Evolutionary conservation across 2,797 vertebrate genomes (phyloP).

Genomic region (Triplophysa bombifrons): DNA sequence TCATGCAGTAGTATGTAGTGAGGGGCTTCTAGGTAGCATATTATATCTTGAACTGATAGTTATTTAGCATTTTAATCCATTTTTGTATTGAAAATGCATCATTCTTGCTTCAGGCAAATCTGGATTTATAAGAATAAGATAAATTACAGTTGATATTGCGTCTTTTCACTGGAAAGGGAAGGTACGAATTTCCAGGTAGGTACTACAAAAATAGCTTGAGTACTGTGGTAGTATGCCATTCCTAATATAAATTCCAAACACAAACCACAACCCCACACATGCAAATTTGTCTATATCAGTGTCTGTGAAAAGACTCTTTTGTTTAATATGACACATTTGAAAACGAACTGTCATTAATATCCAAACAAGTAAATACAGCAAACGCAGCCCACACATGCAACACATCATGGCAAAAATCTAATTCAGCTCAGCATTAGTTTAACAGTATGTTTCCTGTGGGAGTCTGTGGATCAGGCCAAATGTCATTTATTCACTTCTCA

Average conservation of each 20-base stretch:
- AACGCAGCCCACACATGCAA: not conserved
- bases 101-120: not conserved
- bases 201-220: not conserved
- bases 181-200: not conserved
- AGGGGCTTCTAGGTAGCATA: too few species aligned
- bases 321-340: not conserved
- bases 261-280: not conserved
- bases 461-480: not conserved
- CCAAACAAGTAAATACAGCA: conserved; percentile 4
- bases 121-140: not conserved
- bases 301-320: not conserved
- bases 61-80: too few species aligned
- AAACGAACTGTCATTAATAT: not conserved
- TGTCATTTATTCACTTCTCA: not conserved
- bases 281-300: not conserved
- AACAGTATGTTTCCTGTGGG: not conserved
- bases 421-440: not conserved
- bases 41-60: too few species aligned
- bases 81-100: too few species aligned
- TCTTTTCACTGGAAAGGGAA: not conserved
- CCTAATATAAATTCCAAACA: not conserved
- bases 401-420: not conserved
- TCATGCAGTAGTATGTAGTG: not conserved
- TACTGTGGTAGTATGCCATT: not conserved
- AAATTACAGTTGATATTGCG: not conserved